phyloP scores from a whole-genome alignment of 2,113 vertebrate genomes.

The Bubalus kerabau region DNA sequence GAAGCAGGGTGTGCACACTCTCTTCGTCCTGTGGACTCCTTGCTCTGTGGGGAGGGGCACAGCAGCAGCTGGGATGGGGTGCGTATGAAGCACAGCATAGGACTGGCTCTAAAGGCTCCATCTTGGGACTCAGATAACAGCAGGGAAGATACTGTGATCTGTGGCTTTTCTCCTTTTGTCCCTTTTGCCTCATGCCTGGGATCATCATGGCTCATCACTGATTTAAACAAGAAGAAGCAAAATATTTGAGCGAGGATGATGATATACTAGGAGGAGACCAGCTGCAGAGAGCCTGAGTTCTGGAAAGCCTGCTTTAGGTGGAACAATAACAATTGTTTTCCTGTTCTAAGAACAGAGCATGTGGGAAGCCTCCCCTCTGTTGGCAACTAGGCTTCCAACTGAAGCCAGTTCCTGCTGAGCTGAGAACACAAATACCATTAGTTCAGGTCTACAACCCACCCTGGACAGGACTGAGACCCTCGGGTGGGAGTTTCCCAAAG shows the following conservation, averaged over 20 bases:
- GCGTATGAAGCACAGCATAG: neutral
- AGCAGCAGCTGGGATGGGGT: neutral
- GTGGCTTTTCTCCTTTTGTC: neutral
- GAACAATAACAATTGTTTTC: neutral
- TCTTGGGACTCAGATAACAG: neutral
- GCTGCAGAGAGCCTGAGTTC: neutral
- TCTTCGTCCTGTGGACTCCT: neutral
- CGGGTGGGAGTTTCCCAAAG: neutral
- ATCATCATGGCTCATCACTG: neutral
- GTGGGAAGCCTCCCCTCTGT: neutral
- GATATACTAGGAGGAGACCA: neutral
- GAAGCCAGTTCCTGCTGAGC: neutral
- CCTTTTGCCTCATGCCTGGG: neutral
- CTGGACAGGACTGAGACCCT: neutral
- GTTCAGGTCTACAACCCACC: slow-evolving; percentile 3
- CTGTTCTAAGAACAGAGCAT: neutral
- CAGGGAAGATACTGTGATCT: neutral
- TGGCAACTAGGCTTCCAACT: neutral
- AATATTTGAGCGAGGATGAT: neutral
- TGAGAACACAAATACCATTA: neutral
- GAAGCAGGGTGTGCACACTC: too few relatives aligned
- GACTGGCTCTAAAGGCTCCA: neutral
- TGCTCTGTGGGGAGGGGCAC: neutral
- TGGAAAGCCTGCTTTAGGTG: slow-evolving; percentile 17
- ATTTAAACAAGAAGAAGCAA: neutral